A percentile compares a stretch with the other conserved stretches of the same genome.
Evolutionary conservation across 2,797 vertebrate species (phyloP).

Genomic region (Gallinago solitaria): DNA sequence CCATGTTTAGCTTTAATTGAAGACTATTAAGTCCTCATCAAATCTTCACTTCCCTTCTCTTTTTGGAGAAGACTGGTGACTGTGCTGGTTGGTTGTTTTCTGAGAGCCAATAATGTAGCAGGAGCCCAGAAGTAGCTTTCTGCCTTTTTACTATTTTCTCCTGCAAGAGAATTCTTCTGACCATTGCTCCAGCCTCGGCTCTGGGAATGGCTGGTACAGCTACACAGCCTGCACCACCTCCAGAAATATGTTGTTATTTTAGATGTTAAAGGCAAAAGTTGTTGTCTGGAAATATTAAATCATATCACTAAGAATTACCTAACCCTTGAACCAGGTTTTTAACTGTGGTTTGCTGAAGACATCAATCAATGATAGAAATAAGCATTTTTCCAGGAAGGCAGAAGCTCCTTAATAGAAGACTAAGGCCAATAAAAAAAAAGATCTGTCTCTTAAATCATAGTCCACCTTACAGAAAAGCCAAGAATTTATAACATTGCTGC

Average conservation of each 20-base stretch:
- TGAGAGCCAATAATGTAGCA: background rate
- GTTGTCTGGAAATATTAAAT: conserved; percentile 36
- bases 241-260: background rate
- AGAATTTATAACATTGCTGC: conserved; percentile 1
- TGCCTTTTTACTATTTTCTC: background rate
- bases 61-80: background rate
- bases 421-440: background rate
- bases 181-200: background rate
- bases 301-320: conserved; percentile 34
- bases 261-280: background rate
- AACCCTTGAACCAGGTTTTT: conserved; percentile 38
- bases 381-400: conserved; percentile 48
- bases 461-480: conserved; percentile 25
- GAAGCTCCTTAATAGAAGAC: conserved; percentile 19
- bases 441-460: conserved; percentile 39
- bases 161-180: background rate
- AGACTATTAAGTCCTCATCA: background rate
- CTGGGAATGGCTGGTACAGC: background rate
- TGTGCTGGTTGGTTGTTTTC: background rate
- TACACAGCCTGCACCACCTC: background rate
- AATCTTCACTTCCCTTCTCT: background rate
- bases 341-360: conserved; percentile 1
- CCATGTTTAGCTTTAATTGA: background rate
- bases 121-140: background rate
- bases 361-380: conserved; percentile 49